Percentiles rank a stretch among this genome's conserved stretches.
These are phyloP conservation scores for Alethe diademata DNA, from an alignment of 2,113 vertebrate species.

Conservation along the genomic window DNA sequence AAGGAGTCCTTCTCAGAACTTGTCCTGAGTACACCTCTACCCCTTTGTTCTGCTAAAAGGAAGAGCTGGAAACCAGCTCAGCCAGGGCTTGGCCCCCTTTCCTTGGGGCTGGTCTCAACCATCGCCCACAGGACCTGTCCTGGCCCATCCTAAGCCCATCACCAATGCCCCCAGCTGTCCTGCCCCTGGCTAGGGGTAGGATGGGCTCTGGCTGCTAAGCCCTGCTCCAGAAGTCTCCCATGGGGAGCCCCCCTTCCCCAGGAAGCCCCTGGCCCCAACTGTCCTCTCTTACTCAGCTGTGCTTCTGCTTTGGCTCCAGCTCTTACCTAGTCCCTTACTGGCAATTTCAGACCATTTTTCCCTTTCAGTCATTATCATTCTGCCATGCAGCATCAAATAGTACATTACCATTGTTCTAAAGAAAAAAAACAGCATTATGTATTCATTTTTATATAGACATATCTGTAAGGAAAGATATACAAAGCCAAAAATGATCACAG, in stretches of 20 bases:
- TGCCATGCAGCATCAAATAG: not conserved
- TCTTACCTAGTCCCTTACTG: not conserved
- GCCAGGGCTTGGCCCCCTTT: not conserved
- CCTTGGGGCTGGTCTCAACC: rapidly evolving
- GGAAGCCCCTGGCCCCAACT: rapidly evolving
- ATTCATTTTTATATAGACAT: not conserved
- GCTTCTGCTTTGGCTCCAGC: not conserved
- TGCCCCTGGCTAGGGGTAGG: not conserved
- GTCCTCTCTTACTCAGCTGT: not conserved
- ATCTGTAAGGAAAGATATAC: not conserved
- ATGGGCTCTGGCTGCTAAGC: not conserved
- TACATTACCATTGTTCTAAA: not conserved
- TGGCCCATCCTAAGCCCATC: not conserved
- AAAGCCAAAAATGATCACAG: not conserved
- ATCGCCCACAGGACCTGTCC: rapidly evolving
- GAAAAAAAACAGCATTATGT: not conserved
- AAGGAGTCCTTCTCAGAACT: not conserved
- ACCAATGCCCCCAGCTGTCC: rapidly evolving
- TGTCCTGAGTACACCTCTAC: not conserved
- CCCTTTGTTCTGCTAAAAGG: not conserved
- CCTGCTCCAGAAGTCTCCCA: rapidly evolving
- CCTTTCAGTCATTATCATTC: not conserved
- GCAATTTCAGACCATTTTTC: not conserved
- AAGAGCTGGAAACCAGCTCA: not conserved
- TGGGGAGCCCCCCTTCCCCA: rapidly evolving